Evolutionary conservation across 2,888 invertebrate species (phyloP).

Genomic region (Sabatieria punctata): DNA sequence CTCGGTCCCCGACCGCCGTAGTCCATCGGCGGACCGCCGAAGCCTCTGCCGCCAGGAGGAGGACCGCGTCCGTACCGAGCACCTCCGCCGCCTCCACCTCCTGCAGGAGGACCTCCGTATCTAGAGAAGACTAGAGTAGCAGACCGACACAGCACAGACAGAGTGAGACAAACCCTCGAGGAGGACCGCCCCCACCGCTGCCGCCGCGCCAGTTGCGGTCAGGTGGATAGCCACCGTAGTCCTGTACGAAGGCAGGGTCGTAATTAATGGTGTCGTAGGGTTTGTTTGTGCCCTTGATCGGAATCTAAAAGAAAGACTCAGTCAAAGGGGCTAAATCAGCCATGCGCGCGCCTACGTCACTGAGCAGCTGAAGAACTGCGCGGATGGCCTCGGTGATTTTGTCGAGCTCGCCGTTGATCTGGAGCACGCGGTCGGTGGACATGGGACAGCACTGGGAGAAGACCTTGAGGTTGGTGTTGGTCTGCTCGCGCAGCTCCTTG

Average conservation of each 20-base stretch:
- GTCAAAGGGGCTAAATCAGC: no score
- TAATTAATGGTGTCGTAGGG: constrained; percentile 88
- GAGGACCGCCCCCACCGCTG: constrained; percentile 23
- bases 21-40: constrained; percentile 5
- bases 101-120: constrained; percentile 14
- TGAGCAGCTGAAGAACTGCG: neutral
- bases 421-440: constrained; percentile 89
- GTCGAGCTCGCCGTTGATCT: constrained; percentile 57
- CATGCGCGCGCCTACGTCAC: constrained; percentile 2
- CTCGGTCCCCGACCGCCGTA: constrained; percentile 3
- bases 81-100: constrained; percentile 5
- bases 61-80: constrained; percentile 3
- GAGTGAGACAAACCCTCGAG: constrained; percentile 28
- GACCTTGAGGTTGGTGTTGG: constrained; percentile 62
- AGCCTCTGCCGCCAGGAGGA: constrained; percentile 5
- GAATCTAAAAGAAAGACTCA: constrained; percentile 34
- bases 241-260: constrained; percentile 76
- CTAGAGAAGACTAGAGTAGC: no score
- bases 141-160: no score
- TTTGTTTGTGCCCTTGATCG: constrained; percentile 37
- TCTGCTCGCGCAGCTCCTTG: constrained; percentile 94
- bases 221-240: constrained; percentile 68
- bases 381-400: neutral
- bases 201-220: constrained; percentile 1
- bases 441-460: constrained; percentile 71